A percentile compares a stretch with the other conserved stretches of the same genome.
These are phyloP conservation scores for Tympanuchus pallidicinctus DNA, from an alignment of 2,113 vertebrate genomes.

Conservation along the genomic window DNA sequence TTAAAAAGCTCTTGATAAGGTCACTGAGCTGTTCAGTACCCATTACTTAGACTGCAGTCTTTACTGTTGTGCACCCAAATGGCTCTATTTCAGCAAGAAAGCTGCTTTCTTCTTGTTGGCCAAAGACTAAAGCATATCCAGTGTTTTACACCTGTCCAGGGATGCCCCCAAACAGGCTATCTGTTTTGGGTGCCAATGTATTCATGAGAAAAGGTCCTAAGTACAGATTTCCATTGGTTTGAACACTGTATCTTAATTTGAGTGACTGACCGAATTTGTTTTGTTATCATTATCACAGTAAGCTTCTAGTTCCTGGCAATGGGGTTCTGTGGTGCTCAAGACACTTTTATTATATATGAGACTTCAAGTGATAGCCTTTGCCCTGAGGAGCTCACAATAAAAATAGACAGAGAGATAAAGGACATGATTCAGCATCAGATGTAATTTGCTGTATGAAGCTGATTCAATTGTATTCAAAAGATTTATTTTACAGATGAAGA, in stretches of 20 bases:
- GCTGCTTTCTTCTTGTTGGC: not conserved
- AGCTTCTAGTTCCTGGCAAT: not conserved
- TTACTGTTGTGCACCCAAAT: not conserved
- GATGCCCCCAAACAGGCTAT: not conserved
- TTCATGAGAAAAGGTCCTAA: not conserved
- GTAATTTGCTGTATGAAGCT: conserved; percentile 67
- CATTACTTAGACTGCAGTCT: rapidly evolving
- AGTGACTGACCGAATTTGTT: conserved; percentile 33
- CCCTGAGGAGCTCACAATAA: conserved; percentile 60
- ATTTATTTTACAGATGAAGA: conserved; percentile 68
- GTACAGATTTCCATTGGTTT: not conserved
- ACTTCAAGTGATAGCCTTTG: conserved; percentile 52
- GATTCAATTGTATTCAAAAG: conserved; percentile 64
- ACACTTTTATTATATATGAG: conserved; percentile 60
- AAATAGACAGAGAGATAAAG: conserved; percentile 68
- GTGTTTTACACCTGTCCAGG: not conserved
- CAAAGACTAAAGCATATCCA: not conserved
- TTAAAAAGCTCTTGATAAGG: not conserved
- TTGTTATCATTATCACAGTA: conserved; percentile 43
- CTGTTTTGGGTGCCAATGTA: not conserved
- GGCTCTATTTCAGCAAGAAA: not conserved
- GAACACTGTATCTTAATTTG: conserved; percentile 49
- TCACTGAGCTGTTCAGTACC: not conserved
- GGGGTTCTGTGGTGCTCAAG: conserved; percentile 34
- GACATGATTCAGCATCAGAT: conserved; percentile 68